These are phyloP conservation scores for Seira musarum DNA, from an alignment of 2,888 invertebrate genomes.

Conservation along the genomic window DNA sequence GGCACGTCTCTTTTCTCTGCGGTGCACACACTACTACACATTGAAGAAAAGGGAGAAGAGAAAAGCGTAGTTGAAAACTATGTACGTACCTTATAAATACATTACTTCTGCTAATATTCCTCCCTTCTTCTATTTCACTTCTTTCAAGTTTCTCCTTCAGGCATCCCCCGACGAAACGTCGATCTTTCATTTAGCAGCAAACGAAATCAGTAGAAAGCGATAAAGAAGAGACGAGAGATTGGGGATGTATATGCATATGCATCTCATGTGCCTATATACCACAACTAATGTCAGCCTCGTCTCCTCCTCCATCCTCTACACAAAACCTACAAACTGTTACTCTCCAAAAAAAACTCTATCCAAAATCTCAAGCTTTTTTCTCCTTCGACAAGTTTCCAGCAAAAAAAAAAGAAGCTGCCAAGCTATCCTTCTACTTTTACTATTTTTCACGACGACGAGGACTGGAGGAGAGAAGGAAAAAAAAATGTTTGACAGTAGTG, in stretches of 20 bases:
- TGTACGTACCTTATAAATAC: not conserved
- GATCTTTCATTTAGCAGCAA: slow-evolving; percentile 48
- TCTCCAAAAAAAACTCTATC: slow-evolving; percentile 8
- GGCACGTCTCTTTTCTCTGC: slow-evolving; percentile 39
- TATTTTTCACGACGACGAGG: slow-evolving; percentile 37
- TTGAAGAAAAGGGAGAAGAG: not conserved
- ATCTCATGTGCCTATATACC: not conserved
- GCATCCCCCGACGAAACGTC: slow-evolving; percentile 55
- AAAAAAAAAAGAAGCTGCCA: slow-evolving; percentile 16
- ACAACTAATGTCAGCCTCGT: slow-evolving; percentile 2
- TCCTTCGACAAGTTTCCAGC: slow-evolving; percentile 25
- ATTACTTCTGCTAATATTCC: slow-evolving; percentile 25
- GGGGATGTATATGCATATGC: not conserved
- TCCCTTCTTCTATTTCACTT: slow-evolving; percentile 30
- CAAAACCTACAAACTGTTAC: slow-evolving; percentile 32
- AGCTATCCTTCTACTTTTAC: slow-evolving; percentile 9
- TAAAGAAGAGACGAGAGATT: too few relatives aligned
- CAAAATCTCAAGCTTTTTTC: slow-evolving; percentile 11
- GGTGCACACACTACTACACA: not conserved
- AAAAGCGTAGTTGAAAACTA: not conserved
- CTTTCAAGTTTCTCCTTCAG: slow-evolving; percentile 44
- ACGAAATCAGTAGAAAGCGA: not conserved
- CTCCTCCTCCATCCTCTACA: not conserved
- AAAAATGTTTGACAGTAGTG: slow-evolving; percentile 34
- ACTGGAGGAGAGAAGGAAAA: too few relatives aligned